Evolutionary conservation across 2,888 invertebrate species (phyloP), one percentile per base, ranked within the genome.

Genomic region (Ormyrus labotus): DNA sequence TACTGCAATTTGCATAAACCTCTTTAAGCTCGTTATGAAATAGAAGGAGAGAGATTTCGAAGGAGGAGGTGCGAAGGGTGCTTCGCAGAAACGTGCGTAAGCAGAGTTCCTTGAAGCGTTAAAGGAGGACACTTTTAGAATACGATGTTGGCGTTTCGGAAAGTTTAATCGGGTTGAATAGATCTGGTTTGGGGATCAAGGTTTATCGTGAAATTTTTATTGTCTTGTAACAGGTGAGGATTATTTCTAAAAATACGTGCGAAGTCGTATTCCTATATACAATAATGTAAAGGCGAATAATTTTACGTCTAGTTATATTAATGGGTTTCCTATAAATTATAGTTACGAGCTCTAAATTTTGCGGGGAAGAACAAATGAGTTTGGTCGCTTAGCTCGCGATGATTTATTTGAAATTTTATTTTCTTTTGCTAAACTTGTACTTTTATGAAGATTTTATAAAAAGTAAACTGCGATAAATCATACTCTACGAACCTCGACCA

Each of bases 381-480:
- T 47, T 69, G 45, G 50, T 53, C 53, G 34, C 64, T 34, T 57
- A 1, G 55, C 10, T 58, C 50, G n/a, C 3, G 19, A 9, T 77
- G 71, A 78, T 78, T 78, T 78, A 78, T 71, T 58, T 34, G 57
- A 78, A 71, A 78, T 68, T 78, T 78, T 78, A 71, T 69, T 73
- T 55, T 61, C 61, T 50, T 79, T 63, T 48, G 9, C 51, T 34
- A 45, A 48, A 60, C 65, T 6, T 19, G 19, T 47, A 47, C 51
- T 71, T 72, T 60, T 67, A 34, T 60, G 58, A 47, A 67, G 13
- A 51, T 75, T 68, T 47, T 53, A 47, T 48, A 69, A 67, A 60
- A 65, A 65, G 51, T n/a, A 57, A 71, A 71, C 53, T 67, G 19
- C 50, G 57, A 55, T 67, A 78, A 78, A 78, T 78, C 72, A 67